Base-by-base conservation (phyloP, 2,888 invertebrate species). In the Volucella inanis region DNA sequence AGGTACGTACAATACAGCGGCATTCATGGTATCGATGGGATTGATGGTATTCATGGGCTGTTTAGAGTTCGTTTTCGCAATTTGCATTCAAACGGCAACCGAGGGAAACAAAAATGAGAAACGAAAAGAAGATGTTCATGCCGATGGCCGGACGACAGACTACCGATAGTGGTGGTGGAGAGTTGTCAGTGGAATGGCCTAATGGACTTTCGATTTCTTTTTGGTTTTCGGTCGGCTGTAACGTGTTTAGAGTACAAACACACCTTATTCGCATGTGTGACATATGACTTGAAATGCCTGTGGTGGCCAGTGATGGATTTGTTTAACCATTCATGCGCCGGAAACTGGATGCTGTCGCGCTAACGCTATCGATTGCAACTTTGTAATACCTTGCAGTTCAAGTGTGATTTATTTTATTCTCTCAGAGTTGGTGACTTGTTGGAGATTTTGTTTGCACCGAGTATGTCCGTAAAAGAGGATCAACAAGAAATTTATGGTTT, bases 231-330 rank as follows among this genome's bases (percentile, higher is more conserved):
- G 3, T 65, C 38, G 14, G 47, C 67, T 65, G 54, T 74, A 74
- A 83, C 77, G 76, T 85, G 85, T 72, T 68, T 67, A 31, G 76
- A 71, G 55, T 81, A 61, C 72, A 76, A 76, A 85, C 71, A 85
- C 61, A 81, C 31, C 6, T 6, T 6, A 14, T 70, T n/a, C n/a
- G n/a, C n/a, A 15, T 81, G 71, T 54, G 77, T 68, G 76, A 68
- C 80, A 76, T 72, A 76, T 85, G 85, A 72, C 68, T 72, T 61
- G 57, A 41, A 67, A 57, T 43, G 70, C 43, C 43, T 62, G 47
- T 67, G 71, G 11, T 67, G 71, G 11, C 71, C 78, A 71, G 76
- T 41, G 54, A 10, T 54, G 54, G 65, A 49, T 84, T 84, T 85
- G 71, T 80, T 77, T 84, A 75, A 65, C 75, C 54, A 41, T 43